phyloP scores from a whole-genome alignment of 2,888 invertebrate species.

The Eupithecia subumbrata region DNA sequence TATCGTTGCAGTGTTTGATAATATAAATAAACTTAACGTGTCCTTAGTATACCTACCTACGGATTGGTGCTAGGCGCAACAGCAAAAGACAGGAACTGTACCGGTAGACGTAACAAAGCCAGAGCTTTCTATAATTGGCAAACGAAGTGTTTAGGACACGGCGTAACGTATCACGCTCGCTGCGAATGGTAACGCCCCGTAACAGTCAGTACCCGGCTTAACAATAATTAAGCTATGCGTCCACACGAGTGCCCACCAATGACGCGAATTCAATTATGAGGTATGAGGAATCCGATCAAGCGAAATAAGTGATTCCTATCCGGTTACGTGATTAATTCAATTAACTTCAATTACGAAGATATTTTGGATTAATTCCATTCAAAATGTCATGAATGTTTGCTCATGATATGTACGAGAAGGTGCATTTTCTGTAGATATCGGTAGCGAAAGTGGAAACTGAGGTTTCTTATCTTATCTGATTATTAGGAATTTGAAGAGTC shows the following conservation, averaged over 20 bases:
- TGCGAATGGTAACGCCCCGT: not conserved
- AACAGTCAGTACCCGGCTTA: not conserved
- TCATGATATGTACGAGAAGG: not conserved
- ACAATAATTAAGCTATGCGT: not conserved
- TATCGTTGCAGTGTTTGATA: too few species aligned
- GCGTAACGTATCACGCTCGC: too few species aligned
- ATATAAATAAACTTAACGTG: too few species aligned
- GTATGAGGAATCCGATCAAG: constrained; percentile 4
- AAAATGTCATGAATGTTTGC: not conserved
- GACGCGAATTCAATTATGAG: not conserved
- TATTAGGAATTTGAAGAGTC: not conserved
- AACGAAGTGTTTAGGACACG: too few species aligned
- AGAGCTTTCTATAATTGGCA: too few species aligned
- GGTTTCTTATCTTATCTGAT: not conserved
- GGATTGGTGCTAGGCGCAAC: too few species aligned
- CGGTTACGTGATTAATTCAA: not conserved
- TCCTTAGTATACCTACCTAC: too few species aligned
- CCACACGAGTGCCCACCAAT: not conserved
- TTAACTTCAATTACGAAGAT: not conserved
- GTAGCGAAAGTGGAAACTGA: not conserved
- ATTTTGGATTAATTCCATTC: not conserved
- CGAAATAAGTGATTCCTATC: constrained; percentile 3
- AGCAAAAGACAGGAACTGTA: too few species aligned
- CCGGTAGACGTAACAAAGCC: too few species aligned
- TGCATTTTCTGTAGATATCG: not conserved